A percentile compares a stretch with the other conserved stretches of the same genome.
These are phyloP conservation scores for Haliclystus octoradiatus DNA, from an alignment of 30 jellyfish, hydroid and myxozoan species.

Conservation along the genomic window DNA sequence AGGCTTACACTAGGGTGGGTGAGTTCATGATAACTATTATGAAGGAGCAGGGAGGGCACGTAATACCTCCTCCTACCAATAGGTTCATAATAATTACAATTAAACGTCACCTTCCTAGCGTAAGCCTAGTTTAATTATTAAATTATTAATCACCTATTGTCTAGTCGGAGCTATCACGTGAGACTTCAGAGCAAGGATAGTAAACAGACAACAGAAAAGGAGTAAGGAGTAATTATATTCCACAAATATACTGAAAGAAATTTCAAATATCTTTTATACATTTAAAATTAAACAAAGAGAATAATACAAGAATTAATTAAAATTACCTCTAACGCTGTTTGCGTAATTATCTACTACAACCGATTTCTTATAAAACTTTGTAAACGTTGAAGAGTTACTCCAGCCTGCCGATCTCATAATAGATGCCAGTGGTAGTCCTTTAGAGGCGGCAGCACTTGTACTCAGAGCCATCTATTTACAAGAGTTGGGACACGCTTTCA, in stretches of 20 bases:
- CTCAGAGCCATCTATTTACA: too few relatives aligned
- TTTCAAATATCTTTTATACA: neutral
- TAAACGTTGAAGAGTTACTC: slow-evolving; percentile 25
- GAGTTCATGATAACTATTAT: too few relatives aligned
- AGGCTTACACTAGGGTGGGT: too few relatives aligned
- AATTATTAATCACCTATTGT: neutral
- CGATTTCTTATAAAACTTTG: slow-evolving; percentile 24
- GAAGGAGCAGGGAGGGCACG: too few relatives aligned
- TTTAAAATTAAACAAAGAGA: too few relatives aligned
- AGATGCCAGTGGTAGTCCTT: neutral
- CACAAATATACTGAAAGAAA: neutral
- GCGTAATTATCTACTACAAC: slow-evolving; percentile 6
- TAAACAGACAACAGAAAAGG: neutral
- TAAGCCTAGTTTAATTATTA: neutral
- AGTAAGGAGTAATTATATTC: too few relatives aligned
- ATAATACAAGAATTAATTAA: too few relatives aligned
- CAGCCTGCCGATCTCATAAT: slow-evolving; percentile 22
- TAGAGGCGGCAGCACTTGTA: neutral
- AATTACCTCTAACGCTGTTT: neutral
- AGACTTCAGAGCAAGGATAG: neutral
- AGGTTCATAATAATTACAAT: neutral
- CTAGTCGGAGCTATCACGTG: slow-evolving; percentile 4
- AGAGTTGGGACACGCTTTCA: too few relatives aligned
- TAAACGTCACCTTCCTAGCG: slow-evolving; percentile 1
- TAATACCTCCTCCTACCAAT: too few relatives aligned